These are phyloP conservation scores for Drosophila bocqueti DNA, from an alignment of 1,140 invertebrate genomes.

Conservation along the genomic window DNA sequence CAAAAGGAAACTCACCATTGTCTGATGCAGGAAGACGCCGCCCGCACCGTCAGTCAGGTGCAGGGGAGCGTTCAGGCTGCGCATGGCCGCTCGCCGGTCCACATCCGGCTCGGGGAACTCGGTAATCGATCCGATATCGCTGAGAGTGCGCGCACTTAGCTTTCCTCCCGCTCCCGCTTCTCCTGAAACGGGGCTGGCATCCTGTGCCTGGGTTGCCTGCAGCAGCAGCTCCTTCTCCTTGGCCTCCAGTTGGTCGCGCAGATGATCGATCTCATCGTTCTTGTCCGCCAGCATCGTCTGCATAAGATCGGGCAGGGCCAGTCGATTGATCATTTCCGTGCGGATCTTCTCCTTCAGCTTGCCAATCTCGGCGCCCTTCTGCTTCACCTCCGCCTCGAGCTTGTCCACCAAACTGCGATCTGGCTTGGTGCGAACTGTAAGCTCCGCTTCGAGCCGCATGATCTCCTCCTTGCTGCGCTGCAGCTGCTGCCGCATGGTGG, in stretches of 20 bases:
- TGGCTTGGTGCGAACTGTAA: slow-evolving; percentile 69
- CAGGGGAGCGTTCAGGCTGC: slow-evolving; percentile 61
- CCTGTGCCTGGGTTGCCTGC: slow-evolving; percentile 38
- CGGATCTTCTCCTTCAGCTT: slow-evolving; percentile 86
- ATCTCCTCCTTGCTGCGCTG: slow-evolving; percentile 82
- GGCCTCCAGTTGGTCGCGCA: slow-evolving; percentile 86
- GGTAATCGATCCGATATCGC: slow-evolving; percentile 90
- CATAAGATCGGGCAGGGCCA: slow-evolving; percentile 87
- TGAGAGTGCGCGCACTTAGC: slow-evolving; percentile 88
- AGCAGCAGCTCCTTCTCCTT: slow-evolving; percentile 75
- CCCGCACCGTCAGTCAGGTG: slow-evolving; percentile 62
- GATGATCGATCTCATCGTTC: slow-evolving; percentile 88
- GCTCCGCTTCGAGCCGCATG: slow-evolving; percentile 86
- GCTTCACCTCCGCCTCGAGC: slow-evolving; percentile 86
- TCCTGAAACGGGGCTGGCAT: slow-evolving; percentile 44
- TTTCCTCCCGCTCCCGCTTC: slow-evolving; percentile 53
- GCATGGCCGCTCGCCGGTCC: slow-evolving; percentile 85
- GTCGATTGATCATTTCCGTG: slow-evolving; percentile 84
- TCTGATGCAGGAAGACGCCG: slow-evolving; percentile 67
- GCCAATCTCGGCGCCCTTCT: slow-evolving; percentile 86
- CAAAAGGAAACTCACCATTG: slow-evolving; percentile 71
- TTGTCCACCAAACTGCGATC: slow-evolving; percentile 87
- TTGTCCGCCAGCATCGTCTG: slow-evolving; percentile 89
- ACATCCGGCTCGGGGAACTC: slow-evolving; percentile 88
- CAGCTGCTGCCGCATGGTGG: slow-evolving; percentile 84